Conservation (phyloP, 2,888 invertebrate genomes). For the Plagodis pulveraria region DNA sequence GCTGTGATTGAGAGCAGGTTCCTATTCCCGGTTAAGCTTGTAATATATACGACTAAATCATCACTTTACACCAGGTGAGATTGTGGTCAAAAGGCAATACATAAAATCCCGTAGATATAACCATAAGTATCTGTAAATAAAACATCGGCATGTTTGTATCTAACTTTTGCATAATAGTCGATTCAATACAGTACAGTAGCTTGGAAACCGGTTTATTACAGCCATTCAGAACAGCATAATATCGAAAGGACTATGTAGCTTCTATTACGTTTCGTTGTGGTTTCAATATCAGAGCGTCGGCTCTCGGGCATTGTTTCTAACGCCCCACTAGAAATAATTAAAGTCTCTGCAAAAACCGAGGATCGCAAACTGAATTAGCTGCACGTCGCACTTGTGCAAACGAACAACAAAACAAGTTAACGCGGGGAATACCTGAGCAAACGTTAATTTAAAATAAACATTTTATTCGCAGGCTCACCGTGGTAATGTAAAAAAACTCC, state of each 20-base stretch:
- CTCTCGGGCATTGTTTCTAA: constrained; percentile 24
- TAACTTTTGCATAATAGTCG: constrained; percentile 6
- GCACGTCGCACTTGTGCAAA: constrained; percentile 30
- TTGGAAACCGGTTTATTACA: constrained; percentile 21
- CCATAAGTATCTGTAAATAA: constrained; percentile 4
- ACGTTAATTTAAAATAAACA: constrained; percentile 62
- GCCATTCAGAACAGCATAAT: constrained; percentile 23
- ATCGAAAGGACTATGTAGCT: constrained; percentile 26
- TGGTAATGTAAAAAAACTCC: constrained; percentile 63
- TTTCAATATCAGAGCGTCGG: constrained; percentile 27
- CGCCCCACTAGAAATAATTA: constrained; percentile 29
- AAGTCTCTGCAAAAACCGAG: constrained; percentile 26
- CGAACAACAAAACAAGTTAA: constrained; percentile 42
- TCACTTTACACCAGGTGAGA: no score
- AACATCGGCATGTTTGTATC: constrained; percentile 11
- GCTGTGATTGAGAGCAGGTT: no score
- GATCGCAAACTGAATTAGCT: constrained; percentile 31
- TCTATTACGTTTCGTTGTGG: constrained; percentile 28
- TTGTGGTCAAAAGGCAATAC: no score
- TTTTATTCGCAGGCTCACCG: constrained; percentile 62
- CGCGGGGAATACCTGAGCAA: constrained; percentile 47
- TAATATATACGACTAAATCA: no score
- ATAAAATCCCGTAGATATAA: neutral
- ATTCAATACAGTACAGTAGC: constrained; percentile 23
- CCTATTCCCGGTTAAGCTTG: no score